A percentile compares a stretch with the other conserved stretches of the same genome.
Conservation (phyloP, 2,888 invertebrate genomes). For the Dryomyza anilis region DNA sequence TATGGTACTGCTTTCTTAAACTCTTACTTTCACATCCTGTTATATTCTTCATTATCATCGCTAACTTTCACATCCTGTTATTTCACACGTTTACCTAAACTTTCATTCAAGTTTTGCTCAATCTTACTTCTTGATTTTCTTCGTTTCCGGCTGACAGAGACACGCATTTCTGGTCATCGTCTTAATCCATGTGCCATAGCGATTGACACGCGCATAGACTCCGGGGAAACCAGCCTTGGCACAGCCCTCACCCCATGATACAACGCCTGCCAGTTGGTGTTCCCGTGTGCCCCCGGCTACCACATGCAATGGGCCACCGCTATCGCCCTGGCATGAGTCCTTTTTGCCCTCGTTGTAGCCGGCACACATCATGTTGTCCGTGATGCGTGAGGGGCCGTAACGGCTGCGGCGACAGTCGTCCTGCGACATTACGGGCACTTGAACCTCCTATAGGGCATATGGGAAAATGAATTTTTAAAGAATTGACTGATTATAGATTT, state of each 20-base stretch:
- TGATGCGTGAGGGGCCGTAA: conserved; percentile 56
- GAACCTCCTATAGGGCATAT: conserved; percentile 77
- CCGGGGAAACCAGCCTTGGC: conserved; percentile 73
- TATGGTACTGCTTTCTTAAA: no score
- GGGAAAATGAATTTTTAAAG: no score
- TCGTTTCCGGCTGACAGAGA: conserved; percentile 64
- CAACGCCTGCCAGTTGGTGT: conserved; percentile 67
- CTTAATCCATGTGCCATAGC: conserved; percentile 73
- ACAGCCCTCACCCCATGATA: conserved; percentile 66
- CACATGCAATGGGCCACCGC: conserved; percentile 58
- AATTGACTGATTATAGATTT: no score
- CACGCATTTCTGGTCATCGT: conserved; percentile 73
- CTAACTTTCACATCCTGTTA: conserved; percentile 4
- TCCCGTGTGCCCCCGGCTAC: conserved; percentile 48
- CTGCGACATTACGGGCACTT: conserved; percentile 73
- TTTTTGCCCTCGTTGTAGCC: conserved; percentile 56
- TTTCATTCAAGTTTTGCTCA: background rate
- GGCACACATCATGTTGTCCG: conserved; percentile 59
- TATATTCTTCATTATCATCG: background rate
- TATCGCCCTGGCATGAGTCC: conserved; percentile 52
- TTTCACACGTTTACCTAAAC: background rate
- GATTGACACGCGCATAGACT: conserved; percentile 80
- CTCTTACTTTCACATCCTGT: background rate
- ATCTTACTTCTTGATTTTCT: conserved; percentile 52
- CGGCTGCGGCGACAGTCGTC: conserved; percentile 60